Conservation (phyloP, 2,113 vertebrate species). For the Vicugna pacos region DNA sequence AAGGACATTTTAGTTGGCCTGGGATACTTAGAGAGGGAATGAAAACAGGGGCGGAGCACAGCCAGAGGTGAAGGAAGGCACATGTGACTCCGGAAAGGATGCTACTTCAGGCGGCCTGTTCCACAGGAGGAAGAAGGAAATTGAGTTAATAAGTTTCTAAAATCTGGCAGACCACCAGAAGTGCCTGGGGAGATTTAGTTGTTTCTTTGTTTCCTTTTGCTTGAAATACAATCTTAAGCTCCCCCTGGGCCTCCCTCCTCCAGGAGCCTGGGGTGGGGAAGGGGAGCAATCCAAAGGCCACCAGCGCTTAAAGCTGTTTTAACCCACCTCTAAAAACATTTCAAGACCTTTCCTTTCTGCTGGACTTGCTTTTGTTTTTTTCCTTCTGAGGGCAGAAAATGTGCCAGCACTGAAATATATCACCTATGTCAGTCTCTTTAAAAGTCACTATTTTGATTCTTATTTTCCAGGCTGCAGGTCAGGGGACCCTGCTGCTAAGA, state of each 20-base stretch:
- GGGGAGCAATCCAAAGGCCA: not conserved
- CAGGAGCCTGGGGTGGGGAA: not conserved
- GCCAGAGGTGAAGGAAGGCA: not conserved
- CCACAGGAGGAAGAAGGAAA: not conserved
- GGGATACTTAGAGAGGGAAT: not conserved
- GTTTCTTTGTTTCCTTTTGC: not conserved
- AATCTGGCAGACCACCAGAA: not conserved
- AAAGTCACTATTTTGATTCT: slow-evolving; percentile 50
- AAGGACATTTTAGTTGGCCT: not conserved
- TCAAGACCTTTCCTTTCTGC: not conserved
- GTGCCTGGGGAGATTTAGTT: not conserved
- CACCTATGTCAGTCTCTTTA: slow-evolving; percentile 5
- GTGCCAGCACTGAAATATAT: slow-evolving; percentile 10
- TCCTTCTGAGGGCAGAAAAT: not conserved
- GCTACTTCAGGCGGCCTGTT: not conserved
- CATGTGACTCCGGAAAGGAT: not conserved
- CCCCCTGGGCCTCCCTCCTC: not conserved
- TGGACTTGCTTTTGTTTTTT: not conserved
- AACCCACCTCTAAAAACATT: not conserved
- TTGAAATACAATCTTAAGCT: slow-evolving; percentile 25
- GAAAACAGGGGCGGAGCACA: not conserved
- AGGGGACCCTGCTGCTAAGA: slow-evolving; percentile 43
- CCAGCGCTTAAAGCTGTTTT: not conserved
- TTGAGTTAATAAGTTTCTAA: not conserved
- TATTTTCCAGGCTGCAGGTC: not conserved